phyloP scores from a whole-genome alignment of 2,888 invertebrate genomes.

The Ennomos quercinarius region DNA sequence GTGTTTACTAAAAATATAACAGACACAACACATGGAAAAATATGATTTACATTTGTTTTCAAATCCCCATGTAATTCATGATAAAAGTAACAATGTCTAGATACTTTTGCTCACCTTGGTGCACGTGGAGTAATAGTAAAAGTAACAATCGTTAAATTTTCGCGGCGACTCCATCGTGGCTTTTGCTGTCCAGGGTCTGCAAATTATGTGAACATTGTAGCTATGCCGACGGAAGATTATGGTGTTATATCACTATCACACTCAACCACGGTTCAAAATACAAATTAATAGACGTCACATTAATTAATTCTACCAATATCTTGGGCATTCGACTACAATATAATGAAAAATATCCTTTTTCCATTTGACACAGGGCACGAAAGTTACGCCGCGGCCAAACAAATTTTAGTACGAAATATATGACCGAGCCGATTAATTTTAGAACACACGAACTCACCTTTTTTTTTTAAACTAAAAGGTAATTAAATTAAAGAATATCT shows the following conservation, averaged over 20 bases:
- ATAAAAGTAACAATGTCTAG: constrained; percentile 6
- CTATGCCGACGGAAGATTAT: constrained; percentile 43
- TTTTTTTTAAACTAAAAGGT: constrained; percentile 72
- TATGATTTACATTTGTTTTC: no score
- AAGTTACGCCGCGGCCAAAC: constrained; percentile 71
- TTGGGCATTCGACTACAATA: constrained; percentile 48
- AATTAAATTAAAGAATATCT: constrained; percentile 79
- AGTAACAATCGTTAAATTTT: constrained; percentile 94
- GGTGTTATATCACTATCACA: constrained; percentile 22
- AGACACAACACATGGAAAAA: no score
- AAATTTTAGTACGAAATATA: constrained; percentile 63
- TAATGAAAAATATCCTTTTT: constrained; percentile 65
- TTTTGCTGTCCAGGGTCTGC: constrained; percentile 72
- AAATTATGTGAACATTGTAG: constrained; percentile 51
- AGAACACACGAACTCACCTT: constrained; percentile 68
- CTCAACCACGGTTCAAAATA: constrained; percentile 8
- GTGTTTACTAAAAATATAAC: no score
- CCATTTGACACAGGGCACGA: constrained; percentile 73
- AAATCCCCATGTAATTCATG: no score
- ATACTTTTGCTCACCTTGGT: constrained; percentile 87
- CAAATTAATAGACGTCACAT: constrained; percentile 4
- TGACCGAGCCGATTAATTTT: constrained; percentile 49
- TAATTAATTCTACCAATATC: constrained; percentile 13
- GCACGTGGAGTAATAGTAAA: constrained; percentile 95
- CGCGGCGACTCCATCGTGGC: constrained; percentile 88